These are phyloP conservation scores for Thunnus maccoyii DNA, from an alignment of 2,113 vertebrate genomes.

Conservation along the genomic window DNA sequence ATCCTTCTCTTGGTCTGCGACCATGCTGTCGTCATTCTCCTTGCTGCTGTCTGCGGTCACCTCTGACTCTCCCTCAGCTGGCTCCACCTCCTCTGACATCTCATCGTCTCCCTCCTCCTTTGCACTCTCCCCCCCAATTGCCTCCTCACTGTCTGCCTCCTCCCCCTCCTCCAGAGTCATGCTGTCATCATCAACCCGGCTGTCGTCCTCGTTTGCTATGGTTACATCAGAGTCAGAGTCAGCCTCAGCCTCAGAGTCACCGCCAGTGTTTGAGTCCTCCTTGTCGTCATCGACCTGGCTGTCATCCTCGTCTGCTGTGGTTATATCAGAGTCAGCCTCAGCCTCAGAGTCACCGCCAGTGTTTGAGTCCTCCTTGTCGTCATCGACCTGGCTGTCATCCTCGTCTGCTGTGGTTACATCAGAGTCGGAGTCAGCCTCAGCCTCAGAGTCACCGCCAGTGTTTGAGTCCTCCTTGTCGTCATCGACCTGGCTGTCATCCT, in stretches of 20 bases:
- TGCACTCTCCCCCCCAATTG: neutral
- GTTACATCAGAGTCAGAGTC: neutral
- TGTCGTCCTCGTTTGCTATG: too few relatives aligned
- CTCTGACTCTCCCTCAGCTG: neutral
- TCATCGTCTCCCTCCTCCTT: neutral
- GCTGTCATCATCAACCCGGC: neutral
- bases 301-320: too few relatives aligned
- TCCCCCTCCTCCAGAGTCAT: conserved; percentile 11
- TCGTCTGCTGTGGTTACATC: too few relatives aligned
- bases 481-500: neutral
- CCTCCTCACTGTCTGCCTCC: conserved; percentile 17
- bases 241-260: neutral
- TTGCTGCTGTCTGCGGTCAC: neutral
- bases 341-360: neutral
- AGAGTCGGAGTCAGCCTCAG: neutral
- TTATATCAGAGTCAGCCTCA: neutral
- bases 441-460: neutral
- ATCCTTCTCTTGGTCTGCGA: neutral
- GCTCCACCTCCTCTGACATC: neutral
- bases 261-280: neutral
- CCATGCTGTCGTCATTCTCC: neutral
- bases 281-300: neutral
- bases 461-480: neutral
- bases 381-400: neutral
- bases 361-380: neutral